Base-by-base conservation (phyloP, 2,888 invertebrate species). In the Folsomia manolachei region DNA sequence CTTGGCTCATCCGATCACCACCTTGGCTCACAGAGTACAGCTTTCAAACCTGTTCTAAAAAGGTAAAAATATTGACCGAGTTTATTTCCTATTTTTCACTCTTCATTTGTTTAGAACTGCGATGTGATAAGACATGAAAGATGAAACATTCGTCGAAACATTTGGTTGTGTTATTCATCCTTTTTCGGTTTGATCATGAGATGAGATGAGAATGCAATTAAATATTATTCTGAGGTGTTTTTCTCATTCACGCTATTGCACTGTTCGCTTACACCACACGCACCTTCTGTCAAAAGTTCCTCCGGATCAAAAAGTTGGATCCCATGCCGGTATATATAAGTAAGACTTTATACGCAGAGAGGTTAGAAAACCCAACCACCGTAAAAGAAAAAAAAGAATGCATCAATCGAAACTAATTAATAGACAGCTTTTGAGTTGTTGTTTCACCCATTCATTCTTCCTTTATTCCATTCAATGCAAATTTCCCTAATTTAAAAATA, bases 1-100 rank as follows among this genome's bases (percentile, higher is more conserved):
- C 75, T 72, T 72, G 85, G 77, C 84, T 84, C 70, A 83, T 84
- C 71, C 84, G 84, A 76, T 82, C 84, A 81, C 83, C n/a, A n/a
- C n/a, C n/a, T n/a, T n/a, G n/a, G n/a, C n/a, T n/a, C n/a, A n/a
- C 83, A 74, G 69, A 70, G 74, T 71, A 86, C 92, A 70, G 92
- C 92, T 82, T 94, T 94, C 85, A 93, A 93, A 85, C 93, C 93
- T 78, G 92, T 93, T 85, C 93, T 93, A 85, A 94, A 94, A 87
- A 93, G 93, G 94, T 94, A 84, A 87, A n/a, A 56, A 56, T 7
- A n/a, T n/a, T n/a, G n/a, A n/a, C n/a, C n/a, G n/a, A n/a, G n/a
- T n/a, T n/a, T n/a, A n/a, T n/a, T n/a, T n/a, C n/a, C n/a, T n/a
- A n/a, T n/a, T n/a, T n/a, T n/a, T n/a, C n/a, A n/a, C n/a, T n/a